These are phyloP conservation scores for Apostichopus japonicus DNA, from an alignment of 35 echinoderm and acorn worm genomes.

Conservation along the genomic window DNA sequence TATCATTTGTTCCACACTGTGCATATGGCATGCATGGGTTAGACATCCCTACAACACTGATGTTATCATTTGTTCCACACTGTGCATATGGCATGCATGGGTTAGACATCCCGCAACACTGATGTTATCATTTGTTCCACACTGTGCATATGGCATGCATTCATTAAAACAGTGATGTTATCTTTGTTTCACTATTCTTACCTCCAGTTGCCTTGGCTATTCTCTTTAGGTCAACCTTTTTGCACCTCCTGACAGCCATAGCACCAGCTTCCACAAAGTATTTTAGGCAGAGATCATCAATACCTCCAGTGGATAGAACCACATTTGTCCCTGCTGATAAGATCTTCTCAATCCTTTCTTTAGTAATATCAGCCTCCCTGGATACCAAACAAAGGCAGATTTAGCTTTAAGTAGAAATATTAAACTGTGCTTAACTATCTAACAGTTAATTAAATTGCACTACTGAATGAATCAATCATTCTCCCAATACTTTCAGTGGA, in stretches of 20 bases:
- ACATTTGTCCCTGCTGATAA: slow-evolving; percentile 88
- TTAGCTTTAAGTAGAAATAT: no score
- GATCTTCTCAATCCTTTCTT: slow-evolving; percentile 98
- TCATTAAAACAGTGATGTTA: background rate
- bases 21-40: no score
- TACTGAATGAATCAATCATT: no score
- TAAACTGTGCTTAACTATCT: no score
- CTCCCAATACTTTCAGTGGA: no score
- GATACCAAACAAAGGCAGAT: background rate
- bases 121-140: background rate
- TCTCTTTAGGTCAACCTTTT: slow-evolving; percentile 96
- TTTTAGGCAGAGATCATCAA: slow-evolving; percentile 99
- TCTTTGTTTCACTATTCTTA: slow-evolving; percentile 2
- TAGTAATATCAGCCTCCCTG: slow-evolving; percentile 98
- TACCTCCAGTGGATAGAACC: slow-evolving; percentile 94
- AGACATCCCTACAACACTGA: no score
- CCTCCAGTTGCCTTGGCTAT: slow-evolving; percentile 98
- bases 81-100: no score
- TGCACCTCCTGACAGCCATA: slow-evolving; percentile 96
- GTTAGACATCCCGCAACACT: background rate
- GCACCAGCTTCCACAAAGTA: slow-evolving; percentile 98
- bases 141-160: background rate
- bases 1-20: no score
- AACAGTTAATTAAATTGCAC: no score
- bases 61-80: no score